A percentile compares a stretch with the other conserved stretches of the same genome.
Evolutionary conservation across 2,797 vertebrate species (phyloP).

Genomic region (Malurus splendens): DNA sequence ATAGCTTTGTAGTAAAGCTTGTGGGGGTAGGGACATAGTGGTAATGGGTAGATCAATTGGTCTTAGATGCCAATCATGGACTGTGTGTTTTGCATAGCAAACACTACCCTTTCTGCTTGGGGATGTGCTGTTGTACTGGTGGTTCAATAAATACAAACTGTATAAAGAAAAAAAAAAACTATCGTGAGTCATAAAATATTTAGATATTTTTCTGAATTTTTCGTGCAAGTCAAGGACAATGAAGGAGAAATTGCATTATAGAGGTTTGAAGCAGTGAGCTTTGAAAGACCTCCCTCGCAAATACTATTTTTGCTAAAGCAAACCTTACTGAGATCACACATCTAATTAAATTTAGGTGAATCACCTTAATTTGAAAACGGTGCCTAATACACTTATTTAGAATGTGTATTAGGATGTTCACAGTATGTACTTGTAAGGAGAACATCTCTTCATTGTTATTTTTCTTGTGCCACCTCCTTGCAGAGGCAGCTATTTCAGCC

Average conservation of each 20-base stretch:
- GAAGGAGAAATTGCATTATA: not conserved
- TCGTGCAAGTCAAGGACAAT: not conserved
- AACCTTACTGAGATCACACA: not conserved
- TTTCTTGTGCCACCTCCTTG: not conserved
- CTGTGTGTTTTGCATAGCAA: constrained; percentile 79
- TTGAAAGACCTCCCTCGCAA: not conserved
- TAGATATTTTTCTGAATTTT: not conserved
- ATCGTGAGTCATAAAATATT: constrained; percentile 30
- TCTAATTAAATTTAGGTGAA: constrained; percentile 20
- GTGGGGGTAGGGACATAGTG: constrained; percentile 78
- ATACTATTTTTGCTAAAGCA: not conserved
- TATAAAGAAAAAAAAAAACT: not conserved
- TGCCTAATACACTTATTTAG: not conserved
- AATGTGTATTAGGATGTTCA: not conserved
- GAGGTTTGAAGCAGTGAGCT: not conserved
- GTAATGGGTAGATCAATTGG: constrained; percentile 85
- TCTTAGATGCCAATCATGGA: constrained; percentile 80
- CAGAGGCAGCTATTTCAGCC: not conserved
- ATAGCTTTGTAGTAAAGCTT: constrained; percentile 89
- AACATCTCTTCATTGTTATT: not conserved
- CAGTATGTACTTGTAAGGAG: not conserved
- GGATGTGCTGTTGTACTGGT: constrained; percentile 37
- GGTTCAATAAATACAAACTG: constrained; percentile 50
- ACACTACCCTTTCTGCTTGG: constrained; percentile 64
- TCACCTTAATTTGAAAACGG: not conserved